Base-by-base conservation (phyloP, 1,140 invertebrate genomes). In the Drosophila asahinai region DNA sequence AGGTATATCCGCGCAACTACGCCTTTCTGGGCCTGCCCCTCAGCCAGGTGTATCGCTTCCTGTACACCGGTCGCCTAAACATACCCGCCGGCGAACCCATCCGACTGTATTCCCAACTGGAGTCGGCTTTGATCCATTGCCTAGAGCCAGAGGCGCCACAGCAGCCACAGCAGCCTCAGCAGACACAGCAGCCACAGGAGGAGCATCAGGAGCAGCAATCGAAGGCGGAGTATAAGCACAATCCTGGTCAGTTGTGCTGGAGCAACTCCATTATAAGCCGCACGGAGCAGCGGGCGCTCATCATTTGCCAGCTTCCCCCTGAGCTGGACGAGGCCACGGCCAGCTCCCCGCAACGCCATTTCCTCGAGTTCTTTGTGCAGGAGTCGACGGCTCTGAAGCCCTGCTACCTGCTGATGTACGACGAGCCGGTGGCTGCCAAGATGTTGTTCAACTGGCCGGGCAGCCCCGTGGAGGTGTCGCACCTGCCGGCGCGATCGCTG, bases 301-400 rank as follows among this genome's bases (percentile, higher is more conserved):
- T 55, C 14, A 55, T 55, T 55, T 55, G 52, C 14, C 30, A 55
- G 17, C 33, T 55, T 14, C 52, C 52, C 19, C 1, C 36, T 1
- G 33, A 55, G 14, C 4, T 55, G 19, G 14, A 38, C 12, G 19
- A 40, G 4, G 15, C 19, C 14, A 22, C 15, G 4, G 14, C 19
- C 17, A 38, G 8, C 7, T 38, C 14, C 0, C 33, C 33, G 17
- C n/a, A 40, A 6, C 22, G 5, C 19, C 33, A 55, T n/a, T 55
- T 15, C 2, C 19, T 40, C 4, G 52, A 55, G 33, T 22, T 55
- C 2, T 2, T 40, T 2, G 52, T 55, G 14, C 17, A 15, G 4
- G 52, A 55, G 1, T 40, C 52, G 2, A 3, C 14, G 12, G 9
- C 17, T 1, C 8, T 55, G 14, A 55, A 40, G 19, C 52, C 52